Conservation (phyloP, 2,797 vertebrate species). For the Diglossa cyanea region DNA sequence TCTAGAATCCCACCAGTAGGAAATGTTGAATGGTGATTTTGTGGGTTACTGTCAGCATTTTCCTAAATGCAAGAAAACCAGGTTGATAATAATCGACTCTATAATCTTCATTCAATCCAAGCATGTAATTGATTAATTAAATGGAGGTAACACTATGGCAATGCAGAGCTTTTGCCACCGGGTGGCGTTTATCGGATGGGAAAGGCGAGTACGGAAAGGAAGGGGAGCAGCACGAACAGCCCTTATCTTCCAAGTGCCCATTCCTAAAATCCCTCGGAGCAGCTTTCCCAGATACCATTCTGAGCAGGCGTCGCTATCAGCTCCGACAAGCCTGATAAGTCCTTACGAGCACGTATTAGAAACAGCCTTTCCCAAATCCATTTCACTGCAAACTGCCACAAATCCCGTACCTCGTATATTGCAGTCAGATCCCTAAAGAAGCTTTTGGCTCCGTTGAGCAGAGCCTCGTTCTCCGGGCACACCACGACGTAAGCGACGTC, state of each 20-base stretch:
- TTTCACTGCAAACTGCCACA: not conserved
- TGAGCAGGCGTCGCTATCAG: not conserved
- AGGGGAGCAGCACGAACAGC: not conserved
- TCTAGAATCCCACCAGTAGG: not conserved
- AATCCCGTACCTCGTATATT: constrained; percentile 89
- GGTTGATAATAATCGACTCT: not conserved
- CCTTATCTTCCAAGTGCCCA: constrained; percentile 9
- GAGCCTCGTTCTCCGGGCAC: constrained; percentile 95
- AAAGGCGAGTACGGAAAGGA: not conserved
- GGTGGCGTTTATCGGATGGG: constrained; percentile 15
- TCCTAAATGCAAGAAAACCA: not conserved
- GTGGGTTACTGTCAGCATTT: not conserved
- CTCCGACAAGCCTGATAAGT: not conserved
- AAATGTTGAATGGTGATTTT: not conserved
- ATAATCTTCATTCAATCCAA: not conserved
- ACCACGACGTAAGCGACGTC: constrained; percentile 96
- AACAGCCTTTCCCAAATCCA: not conserved
- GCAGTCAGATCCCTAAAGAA: constrained; percentile 97
- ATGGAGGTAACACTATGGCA: not conserved
- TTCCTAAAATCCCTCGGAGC: constrained; percentile 35
- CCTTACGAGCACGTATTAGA: not conserved
- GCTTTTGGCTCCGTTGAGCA: constrained; percentile 92
- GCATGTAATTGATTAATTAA: not conserved
- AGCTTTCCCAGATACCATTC: not conserved
- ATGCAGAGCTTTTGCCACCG: constrained; percentile 20